phyloP scores from a whole-genome alignment of 2,888 invertebrate genomes.

The Hartigia nigra region DNA sequence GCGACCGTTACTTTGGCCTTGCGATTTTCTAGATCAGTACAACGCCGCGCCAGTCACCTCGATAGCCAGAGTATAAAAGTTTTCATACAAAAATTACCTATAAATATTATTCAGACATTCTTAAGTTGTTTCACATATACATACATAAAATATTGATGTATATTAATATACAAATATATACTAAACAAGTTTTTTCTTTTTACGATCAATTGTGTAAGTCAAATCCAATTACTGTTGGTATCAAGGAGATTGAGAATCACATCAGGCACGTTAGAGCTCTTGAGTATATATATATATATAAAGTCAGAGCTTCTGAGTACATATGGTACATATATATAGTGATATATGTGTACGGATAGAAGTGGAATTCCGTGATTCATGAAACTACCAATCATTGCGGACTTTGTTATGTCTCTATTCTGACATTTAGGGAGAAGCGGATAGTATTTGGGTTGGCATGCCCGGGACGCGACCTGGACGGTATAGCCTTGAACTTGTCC shows the following conservation, averaged over 20 bases:
- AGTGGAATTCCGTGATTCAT: slow-evolving; percentile 22
- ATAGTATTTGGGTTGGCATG: slow-evolving; percentile 53
- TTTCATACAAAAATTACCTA: neutral
- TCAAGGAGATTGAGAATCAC: slow-evolving; percentile 8
- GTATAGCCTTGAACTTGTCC: slow-evolving; percentile 58
- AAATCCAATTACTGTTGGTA: slow-evolving; percentile 3
- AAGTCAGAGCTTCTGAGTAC: neutral
- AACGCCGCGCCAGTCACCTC: slow-evolving; percentile 1
- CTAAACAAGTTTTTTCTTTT: neutral
- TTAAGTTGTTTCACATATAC: neutral
- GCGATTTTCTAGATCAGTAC: slow-evolving; percentile 17
- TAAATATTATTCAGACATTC: neutral
- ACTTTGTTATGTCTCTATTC: slow-evolving; percentile 28
- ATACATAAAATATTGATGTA: neutral
- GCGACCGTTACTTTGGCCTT: slow-evolving; percentile 7
- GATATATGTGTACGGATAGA: slow-evolving; percentile 21
- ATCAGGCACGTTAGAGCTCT: neutral
- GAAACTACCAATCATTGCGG: slow-evolving; percentile 13
- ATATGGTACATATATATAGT: neutral
- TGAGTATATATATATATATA: neutral
- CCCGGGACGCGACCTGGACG: slow-evolving; percentile 54
- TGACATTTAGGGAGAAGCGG: slow-evolving; percentile 18
- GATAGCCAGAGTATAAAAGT: neutral
- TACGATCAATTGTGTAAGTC: neutral
- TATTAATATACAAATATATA: neutral